Conservation (phyloP, 1,140 invertebrate species). For the Drosophila truncata region DNA sequence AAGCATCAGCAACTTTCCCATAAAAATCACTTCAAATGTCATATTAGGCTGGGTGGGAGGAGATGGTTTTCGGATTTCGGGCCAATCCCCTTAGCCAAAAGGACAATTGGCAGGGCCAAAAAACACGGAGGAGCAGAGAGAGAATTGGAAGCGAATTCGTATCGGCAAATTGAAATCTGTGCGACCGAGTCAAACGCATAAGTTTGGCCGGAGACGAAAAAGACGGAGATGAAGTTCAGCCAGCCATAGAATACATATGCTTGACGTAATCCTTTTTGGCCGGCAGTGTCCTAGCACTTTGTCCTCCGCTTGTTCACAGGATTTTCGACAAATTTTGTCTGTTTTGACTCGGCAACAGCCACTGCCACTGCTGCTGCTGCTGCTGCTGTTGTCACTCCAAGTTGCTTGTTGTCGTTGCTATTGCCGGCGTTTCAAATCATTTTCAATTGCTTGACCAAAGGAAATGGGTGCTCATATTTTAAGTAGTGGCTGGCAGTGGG, state of each 20-base stretch:
- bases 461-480: slow-evolving; percentile 81
- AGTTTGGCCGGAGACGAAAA: slow-evolving; percentile 56
- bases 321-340: slow-evolving; percentile 81
- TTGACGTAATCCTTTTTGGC: slow-evolving; percentile 81
- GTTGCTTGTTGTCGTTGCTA: slow-evolving; percentile 7
- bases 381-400: slow-evolving; percentile 35
- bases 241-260: slow-evolving; percentile 78
- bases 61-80: slow-evolving; percentile 44
- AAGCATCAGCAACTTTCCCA: slow-evolving; percentile 80
- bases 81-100: slow-evolving; percentile 49
- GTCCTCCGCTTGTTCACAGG: slow-evolving; percentile 79
- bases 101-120: slow-evolving; percentile 68
- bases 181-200: slow-evolving; percentile 65
- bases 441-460: slow-evolving; percentile 80
- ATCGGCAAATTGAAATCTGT: slow-evolving; percentile 81
- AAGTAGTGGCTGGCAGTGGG: slow-evolving; percentile 66
- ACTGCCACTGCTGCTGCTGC: slow-evolving; percentile 3
- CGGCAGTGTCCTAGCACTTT: slow-evolving; percentile 73
- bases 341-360: slow-evolving; percentile 67
- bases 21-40: slow-evolving; percentile 84
- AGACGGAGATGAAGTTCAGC: slow-evolving; percentile 45
- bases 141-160: slow-evolving; percentile 55
- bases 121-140: neutral
- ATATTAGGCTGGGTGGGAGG: slow-evolving; percentile 65
- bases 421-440: slow-evolving; percentile 61